A percentile compares a stretch with the other conserved stretches of the same genome.
phyloP scores from a whole-genome alignment of 2,113 vertebrate genomes.

The Tragelaphus imberbis region DNA sequence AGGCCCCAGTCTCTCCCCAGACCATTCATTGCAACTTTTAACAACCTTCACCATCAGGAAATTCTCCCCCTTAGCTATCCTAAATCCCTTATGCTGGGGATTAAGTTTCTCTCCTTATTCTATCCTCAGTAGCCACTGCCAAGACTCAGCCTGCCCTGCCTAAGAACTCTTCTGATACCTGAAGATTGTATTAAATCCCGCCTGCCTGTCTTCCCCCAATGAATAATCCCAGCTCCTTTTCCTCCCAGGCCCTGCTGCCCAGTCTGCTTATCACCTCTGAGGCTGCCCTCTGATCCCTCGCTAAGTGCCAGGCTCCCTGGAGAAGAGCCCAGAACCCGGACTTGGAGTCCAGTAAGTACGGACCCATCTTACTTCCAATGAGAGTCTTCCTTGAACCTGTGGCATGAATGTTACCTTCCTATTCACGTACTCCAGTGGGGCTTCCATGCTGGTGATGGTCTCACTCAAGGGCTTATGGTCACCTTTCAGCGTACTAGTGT shows the following conservation, averaged over 20 bases:
- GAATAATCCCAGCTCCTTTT: slow-evolving; percentile 56
- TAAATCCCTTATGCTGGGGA: slow-evolving; percentile 68
- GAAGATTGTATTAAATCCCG: slow-evolving; percentile 60
- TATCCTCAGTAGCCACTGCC: slow-evolving; percentile 64
- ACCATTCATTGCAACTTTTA: slow-evolving; percentile 70
- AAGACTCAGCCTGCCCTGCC: slow-evolving; percentile 55
- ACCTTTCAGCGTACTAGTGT: background rate
- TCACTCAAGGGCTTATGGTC: background rate
- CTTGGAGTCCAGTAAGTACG: background rate
- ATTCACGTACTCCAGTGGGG: accelerated
- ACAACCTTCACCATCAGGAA: slow-evolving; percentile 70
- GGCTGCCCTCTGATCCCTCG: background rate
- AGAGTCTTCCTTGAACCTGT: background rate
- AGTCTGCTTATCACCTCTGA: background rate
- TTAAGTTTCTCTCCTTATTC: slow-evolving; percentile 67
- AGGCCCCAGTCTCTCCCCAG: slow-evolving; percentile 64
- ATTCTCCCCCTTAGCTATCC: slow-evolving; percentile 63
- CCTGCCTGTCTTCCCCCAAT: slow-evolving; percentile 32
- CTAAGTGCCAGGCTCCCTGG: background rate
- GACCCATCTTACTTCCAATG: background rate
- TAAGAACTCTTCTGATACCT: slow-evolving; percentile 66
- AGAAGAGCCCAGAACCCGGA: background rate
- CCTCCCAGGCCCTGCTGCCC: background rate
- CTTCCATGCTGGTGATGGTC: background rate
- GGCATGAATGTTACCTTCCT: background rate